Conservation (phyloP, 2,797 vertebrate species). For the Sebastes variabilis region DNA sequence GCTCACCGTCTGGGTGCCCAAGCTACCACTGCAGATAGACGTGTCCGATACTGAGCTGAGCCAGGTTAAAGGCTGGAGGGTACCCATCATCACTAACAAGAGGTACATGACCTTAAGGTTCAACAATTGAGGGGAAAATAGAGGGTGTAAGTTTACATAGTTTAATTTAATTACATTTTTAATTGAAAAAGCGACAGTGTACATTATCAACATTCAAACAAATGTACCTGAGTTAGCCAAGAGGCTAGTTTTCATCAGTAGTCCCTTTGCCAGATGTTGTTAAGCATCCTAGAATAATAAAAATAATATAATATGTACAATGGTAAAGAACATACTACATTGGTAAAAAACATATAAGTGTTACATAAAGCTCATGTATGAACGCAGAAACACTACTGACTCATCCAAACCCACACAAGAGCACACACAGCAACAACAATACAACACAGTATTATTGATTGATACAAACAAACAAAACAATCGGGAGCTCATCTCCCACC, state of each 20-base stretch:
- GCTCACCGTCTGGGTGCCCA: constrained; percentile 92
- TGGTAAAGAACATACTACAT: fast-evolving
- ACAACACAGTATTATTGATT: not conserved
- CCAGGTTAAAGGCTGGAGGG: constrained; percentile 97
- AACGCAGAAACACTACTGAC: not conserved
- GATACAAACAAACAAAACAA: not conserved
- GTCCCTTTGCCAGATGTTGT: no score
- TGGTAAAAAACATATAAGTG: not conserved
- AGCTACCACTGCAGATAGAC: constrained; percentile 94
- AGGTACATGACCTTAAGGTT: constrained; percentile 76
- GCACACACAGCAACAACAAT: not conserved
- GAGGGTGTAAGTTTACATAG: not conserved
- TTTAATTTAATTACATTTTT: not conserved
- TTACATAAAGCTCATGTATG: not conserved
- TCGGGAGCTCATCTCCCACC: not conserved
- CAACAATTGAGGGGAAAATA: not conserved
- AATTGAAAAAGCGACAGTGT: no score
- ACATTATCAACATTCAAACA: no score
- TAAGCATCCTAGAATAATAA: no score
- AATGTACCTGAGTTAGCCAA: no score
- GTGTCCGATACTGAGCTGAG: constrained; percentile 95
- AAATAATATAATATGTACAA: no score
- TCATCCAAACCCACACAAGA: not conserved
- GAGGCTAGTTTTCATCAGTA: no score
- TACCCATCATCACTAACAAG: constrained; percentile 90